These are phyloP conservation scores for Charaxes varanes DNA, from an alignment of 1,140 invertebrate genomes.

Conservation along the genomic window DNA sequence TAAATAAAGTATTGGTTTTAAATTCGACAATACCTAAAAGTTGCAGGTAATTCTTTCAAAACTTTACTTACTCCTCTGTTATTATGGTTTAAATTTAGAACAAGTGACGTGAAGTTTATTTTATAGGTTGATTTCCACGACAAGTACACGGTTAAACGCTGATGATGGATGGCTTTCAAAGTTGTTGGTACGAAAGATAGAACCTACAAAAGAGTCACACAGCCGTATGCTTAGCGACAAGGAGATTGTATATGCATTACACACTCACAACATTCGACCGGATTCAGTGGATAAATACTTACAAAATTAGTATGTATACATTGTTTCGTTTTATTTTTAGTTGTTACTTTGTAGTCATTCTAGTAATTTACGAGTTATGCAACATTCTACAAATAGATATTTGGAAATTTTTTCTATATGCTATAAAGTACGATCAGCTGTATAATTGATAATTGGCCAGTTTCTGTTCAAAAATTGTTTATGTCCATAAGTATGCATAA, in stretches of 20 bases:
- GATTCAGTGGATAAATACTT: conserved; percentile 90
- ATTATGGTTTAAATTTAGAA: conserved; percentile 33
- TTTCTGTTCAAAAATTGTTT: too few relatives aligned
- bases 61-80: conserved; percentile 2
- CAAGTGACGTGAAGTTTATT: conserved; percentile 18
- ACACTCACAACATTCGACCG: conserved; percentile 95
- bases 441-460: too few relatives aligned
- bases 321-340: conserved; percentile 11
- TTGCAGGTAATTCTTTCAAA: conserved; percentile 39
- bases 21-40: conserved; percentile 48
- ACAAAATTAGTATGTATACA: conserved; percentile 88
- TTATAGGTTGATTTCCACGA: conserved; percentile 60
- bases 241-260: conserved; percentile 94
- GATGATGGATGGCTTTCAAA: conserved; percentile 93
- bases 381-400: conserved; percentile 53
- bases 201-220: conserved; percentile 95
- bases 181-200: conserved; percentile 90
- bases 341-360: conserved; percentile 15
- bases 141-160: conserved; percentile 66
- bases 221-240: conserved; percentile 96
- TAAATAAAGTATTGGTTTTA: conserved; percentile 49
- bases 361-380: conserved; percentile 41
- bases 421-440: conserved; percentile 11
- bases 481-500: too few relatives aligned
- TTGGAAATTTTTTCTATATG: conserved; percentile 6